Evolutionary conservation across 2,113 vertebrate species (phyloP), one percentile per base, ranked within the genome.

Genomic region (Phrynosoma blainvillii): DNA sequence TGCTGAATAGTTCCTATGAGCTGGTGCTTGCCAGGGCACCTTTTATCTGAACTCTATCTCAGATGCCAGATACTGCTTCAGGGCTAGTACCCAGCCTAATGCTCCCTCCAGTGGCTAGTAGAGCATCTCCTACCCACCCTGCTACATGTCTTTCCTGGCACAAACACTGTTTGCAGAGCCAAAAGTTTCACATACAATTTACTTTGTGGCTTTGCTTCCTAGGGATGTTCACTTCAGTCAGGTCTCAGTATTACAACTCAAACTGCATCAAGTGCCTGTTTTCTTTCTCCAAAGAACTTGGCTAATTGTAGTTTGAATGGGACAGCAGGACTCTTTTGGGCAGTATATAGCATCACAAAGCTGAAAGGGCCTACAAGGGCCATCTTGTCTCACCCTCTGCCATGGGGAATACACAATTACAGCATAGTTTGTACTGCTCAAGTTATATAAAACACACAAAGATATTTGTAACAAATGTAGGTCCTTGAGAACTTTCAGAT

Each of bases 111-210:
- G 52, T 32, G 25, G 20, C 54, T 0, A 75, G 54, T 71, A 79
- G 13, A 27, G 36, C 21, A 42, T 36, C 25, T 40, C 40, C 80
- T 78, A 23, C 4, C 30, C 1, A 66, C 20, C 54, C 10, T 12
- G 20, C 18, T 16, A 0, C 0, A 0, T 0, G 0, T 66, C 25
- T 80, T 23, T 86, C 30, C 16, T 23, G n/a, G 42, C 0, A 1
- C 21, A n/a, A 18, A 27, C 54, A n/a, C 18, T 4, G 54, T 23
- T 16, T 73, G 30, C 4, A 16, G 32, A 75, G 70, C 7, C 12
- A n/a, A 84, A 42, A 36, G 16, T 65, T 89, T 0, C 0, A 2
- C 1, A 40, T 9, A 5, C 20, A 21, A 18, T 27, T 65, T 54
- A 62, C 14, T 59, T 0, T 0, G 23, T 12, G 2, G 30, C 32